Evolutionary conservation across 2,113 vertebrate species (phyloP).

Genomic region (Myotis davidii): DNA sequence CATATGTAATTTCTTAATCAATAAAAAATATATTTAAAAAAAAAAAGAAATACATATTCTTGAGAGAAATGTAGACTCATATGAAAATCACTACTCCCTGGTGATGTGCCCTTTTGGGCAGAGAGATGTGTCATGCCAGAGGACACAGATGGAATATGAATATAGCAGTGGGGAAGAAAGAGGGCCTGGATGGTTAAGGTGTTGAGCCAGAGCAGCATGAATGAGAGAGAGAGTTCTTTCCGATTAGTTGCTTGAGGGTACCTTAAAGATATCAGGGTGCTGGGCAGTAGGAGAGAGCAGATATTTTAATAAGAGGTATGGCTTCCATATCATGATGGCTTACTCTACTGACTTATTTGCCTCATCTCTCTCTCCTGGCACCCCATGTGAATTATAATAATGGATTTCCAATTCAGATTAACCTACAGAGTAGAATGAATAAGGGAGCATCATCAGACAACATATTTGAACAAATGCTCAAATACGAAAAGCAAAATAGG

Average conservation of each 20-base stretch:
- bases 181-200: neutral
- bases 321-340: neutral
- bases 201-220: neutral
- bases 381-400: neutral
- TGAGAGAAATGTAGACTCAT: neutral
- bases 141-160: neutral
- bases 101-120: neutral
- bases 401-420: constrained; percentile 9
- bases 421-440: neutral
- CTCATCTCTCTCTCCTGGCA: neutral
- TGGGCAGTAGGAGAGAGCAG: neutral
- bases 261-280: neutral
- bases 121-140: neutral
- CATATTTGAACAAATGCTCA: neutral
- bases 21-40: too few relatives aligned
- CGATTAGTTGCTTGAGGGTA: neutral
- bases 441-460: neutral
- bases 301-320: neutral
- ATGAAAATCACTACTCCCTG: neutral
- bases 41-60: neutral
- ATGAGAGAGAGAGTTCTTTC: neutral
- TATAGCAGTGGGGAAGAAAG: neutral
- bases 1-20: too few relatives aligned
- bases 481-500: neutral
- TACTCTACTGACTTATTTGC: neutral